A percentile compares a stretch with the other conserved stretches of the same genome.
Conservation (phyloP, 2,888 invertebrate species). For the Hydroisotoma schaefferi region DNA sequence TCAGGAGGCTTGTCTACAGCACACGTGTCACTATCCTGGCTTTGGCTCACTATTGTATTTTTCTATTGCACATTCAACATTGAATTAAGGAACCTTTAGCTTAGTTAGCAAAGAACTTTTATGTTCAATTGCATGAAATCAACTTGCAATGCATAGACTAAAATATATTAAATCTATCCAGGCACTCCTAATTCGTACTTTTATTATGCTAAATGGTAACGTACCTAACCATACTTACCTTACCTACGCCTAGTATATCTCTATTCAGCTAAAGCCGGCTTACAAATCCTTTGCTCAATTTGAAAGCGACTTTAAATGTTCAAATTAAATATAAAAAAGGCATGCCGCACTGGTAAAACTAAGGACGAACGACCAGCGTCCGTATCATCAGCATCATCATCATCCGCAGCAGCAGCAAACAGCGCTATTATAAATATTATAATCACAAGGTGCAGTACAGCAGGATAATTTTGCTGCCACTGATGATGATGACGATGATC, state of each 20-base stretch:
- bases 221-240: too few relatives aligned
- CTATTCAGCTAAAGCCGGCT: neutral
- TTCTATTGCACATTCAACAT: neutral
- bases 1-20: conserved; percentile 3
- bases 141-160: too few relatives aligned
- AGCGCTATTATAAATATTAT: too few relatives aligned
- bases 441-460: too few relatives aligned
- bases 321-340: too few relatives aligned
- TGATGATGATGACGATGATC: too few relatives aligned
- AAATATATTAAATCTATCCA: neutral
- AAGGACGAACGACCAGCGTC: neutral
- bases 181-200: neutral
- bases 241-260: too few relatives aligned
- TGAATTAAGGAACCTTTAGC: too few relatives aligned
- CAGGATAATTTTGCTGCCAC: too few relatives aligned
- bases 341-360: too few relatives aligned
- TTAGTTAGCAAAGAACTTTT: too few relatives aligned
- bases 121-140: neutral
- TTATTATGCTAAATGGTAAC: neutral
- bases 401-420: too few relatives aligned
- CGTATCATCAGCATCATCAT: neutral
- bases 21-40: conserved; percentile 3
- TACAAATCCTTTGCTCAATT: neutral
- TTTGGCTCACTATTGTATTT: conserved; percentile 5
- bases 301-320: conserved; percentile 3